These are phyloP conservation scores for Callopanchax toddi DNA, from an alignment of 2,113 vertebrate genomes.

Conservation along the genomic window DNA sequence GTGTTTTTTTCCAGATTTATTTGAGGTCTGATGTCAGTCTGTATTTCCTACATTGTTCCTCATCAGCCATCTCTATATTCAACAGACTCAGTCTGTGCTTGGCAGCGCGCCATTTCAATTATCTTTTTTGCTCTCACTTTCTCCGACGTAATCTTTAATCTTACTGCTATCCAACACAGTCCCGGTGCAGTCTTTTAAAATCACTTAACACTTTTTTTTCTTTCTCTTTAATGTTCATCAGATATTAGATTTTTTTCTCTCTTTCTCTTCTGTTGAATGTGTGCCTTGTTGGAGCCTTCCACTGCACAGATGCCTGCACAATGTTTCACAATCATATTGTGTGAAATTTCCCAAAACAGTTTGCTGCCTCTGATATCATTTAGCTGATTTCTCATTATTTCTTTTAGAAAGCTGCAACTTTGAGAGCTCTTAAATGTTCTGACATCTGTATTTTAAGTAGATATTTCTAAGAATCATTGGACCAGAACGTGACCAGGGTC, in stretches of 20 bases:
- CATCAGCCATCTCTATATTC: slow-evolving; percentile 32
- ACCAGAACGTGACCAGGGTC: too few relatives aligned
- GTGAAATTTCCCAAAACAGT: background rate
- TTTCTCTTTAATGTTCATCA: slow-evolving; percentile 49
- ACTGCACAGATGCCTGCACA: background rate
- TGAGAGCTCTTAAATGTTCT: too few relatives aligned
- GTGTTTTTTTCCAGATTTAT: background rate
- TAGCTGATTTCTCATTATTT: background rate
- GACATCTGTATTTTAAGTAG: too few relatives aligned
- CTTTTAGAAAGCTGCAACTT: background rate
- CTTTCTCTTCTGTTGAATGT: slow-evolving; percentile 1
- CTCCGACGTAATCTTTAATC: slow-evolving; percentile 68
- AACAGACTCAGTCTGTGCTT: slow-evolving; percentile 34
- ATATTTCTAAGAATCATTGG: too few relatives aligned
- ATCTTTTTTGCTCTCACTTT: slow-evolving; percentile 62
- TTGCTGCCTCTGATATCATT: background rate
- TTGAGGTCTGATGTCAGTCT: slow-evolving; percentile 14
- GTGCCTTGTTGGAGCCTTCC: background rate
- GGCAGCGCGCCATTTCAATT: slow-evolving; percentile 69
- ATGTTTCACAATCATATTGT: background rate
- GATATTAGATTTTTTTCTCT: slow-evolving; percentile 46
- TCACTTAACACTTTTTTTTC: slow-evolving; percentile 48
- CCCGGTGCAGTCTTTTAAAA: slow-evolving; percentile 58
- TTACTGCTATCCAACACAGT: slow-evolving; percentile 45
- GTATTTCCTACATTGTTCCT: slow-evolving; percentile 26